Evolutionary conservation across 2,888 invertebrate species (phyloP).

Genomic region (Philereme vetulata): DNA sequence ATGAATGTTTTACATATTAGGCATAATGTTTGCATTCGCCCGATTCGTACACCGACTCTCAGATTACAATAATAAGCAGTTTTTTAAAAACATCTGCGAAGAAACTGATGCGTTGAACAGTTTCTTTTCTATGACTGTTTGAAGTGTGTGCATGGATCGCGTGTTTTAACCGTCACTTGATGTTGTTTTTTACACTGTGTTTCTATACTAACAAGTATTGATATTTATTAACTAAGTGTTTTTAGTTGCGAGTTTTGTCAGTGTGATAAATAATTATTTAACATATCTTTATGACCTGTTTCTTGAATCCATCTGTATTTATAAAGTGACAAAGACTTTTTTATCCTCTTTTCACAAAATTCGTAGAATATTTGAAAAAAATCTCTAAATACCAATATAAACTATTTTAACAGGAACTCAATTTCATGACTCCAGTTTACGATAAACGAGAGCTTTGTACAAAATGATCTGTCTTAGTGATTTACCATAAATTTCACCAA

Average conservation of each 20-base stretch:
- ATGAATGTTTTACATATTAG: too few species aligned
- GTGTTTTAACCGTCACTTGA: slow-evolving; percentile 37
- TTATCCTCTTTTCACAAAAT: too few species aligned
- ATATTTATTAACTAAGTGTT: slow-evolving; percentile 10
- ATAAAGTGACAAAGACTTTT: too few species aligned
- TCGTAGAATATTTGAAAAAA: too few species aligned
- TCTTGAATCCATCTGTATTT: too few species aligned
- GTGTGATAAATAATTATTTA: not conserved
- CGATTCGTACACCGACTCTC: slow-evolving; percentile 30
- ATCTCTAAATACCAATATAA: too few species aligned
- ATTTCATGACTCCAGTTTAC: too few species aligned
- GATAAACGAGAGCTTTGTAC: too few species aligned
- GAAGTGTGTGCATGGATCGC: slow-evolving; percentile 45
- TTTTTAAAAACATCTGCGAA: slow-evolving; percentile 38
- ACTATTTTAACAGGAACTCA: too few species aligned
- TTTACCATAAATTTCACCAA: too few species aligned
- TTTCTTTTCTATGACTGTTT: slow-evolving; percentile 17
- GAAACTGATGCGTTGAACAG: slow-evolving; percentile 21
- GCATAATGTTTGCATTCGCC: slow-evolving; percentile 24
- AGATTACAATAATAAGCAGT: slow-evolving; percentile 46
- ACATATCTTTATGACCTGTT: too few species aligned
- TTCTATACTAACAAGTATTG: slow-evolving; percentile 38
- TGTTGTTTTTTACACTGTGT: slow-evolving; percentile 35
- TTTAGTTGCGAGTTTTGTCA: slow-evolving; percentile 1
- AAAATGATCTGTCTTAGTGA: too few species aligned